Evolutionary conservation across 2,113 vertebrate genomes (phyloP).

Genomic region (Channa maculata): DNA sequence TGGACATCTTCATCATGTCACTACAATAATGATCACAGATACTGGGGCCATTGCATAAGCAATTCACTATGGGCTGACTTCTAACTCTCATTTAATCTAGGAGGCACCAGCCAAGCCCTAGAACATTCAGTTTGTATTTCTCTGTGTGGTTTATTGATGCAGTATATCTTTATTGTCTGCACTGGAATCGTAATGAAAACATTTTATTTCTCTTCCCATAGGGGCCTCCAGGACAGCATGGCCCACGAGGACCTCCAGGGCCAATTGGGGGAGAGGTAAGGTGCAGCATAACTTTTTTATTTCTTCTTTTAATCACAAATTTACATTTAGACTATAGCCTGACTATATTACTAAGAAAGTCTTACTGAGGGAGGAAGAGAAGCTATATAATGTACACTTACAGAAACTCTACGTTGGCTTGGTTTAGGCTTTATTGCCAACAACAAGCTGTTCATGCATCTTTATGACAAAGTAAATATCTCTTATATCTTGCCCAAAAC

Average conservation of each 20-base stretch:
- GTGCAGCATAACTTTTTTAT: slow-evolving; percentile 19
- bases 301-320: background rate
- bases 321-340: background rate
- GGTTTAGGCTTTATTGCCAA: background rate
- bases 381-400: too few species aligned
- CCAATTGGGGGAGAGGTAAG: slow-evolving; percentile 88
- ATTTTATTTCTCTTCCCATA: slow-evolving; percentile 65
- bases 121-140: slow-evolving; percentile 25
- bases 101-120: background rate
- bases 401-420: background rate
- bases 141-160: slow-evolving; percentile 19
- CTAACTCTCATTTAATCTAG: slow-evolving; percentile 44
- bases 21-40: slow-evolving; percentile 60
- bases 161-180: slow-evolving; percentile 8
- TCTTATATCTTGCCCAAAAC: background rate
- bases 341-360: background rate
- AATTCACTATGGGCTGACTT: slow-evolving; percentile 38
- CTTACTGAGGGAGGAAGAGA: background rate
- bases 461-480: slow-evolving; percentile 2
- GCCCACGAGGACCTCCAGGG: slow-evolving; percentile 88
- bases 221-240: slow-evolving; percentile 91
- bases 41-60: slow-evolving; percentile 47
- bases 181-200: slow-evolving; percentile 19
- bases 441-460: slow-evolving; percentile 1
- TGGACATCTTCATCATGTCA: slow-evolving; percentile 75